These are phyloP conservation scores for Drosophila bunnanda DNA, from an alignment of 2,888 invertebrate genomes.

Conservation along the genomic window DNA sequence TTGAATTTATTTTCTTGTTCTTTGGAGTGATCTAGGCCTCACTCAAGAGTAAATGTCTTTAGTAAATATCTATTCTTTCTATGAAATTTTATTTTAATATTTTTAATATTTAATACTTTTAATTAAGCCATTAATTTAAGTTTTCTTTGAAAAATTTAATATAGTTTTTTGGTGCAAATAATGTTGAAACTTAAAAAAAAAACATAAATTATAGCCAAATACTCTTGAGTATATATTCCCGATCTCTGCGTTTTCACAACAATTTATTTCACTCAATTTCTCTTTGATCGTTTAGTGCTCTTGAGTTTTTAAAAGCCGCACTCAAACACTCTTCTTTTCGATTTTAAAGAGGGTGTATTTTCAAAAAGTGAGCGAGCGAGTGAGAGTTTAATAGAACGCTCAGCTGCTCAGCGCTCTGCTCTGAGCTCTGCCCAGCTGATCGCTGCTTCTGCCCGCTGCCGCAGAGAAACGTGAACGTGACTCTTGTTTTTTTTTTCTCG, in stretches of 20 bases:
- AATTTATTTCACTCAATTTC: not conserved
- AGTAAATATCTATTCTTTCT: too few relatives aligned
- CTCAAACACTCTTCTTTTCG: not conserved
- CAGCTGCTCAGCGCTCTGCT: constrained; percentile 26
- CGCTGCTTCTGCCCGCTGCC: constrained; percentile 20
- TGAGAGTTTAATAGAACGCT: not conserved
- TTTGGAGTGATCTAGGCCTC: constrained; percentile 30
- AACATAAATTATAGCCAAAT: too few relatives aligned
- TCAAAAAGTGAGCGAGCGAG: too few relatives aligned
- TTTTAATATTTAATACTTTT: too few relatives aligned
- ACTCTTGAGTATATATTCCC: not conserved
- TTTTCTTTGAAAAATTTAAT: not conserved
- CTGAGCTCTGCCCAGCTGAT: constrained; percentile 39
- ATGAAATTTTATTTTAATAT: too few relatives aligned
- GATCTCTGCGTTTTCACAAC: not conserved
- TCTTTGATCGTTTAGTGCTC: constrained; percentile 23
- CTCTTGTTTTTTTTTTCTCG: constrained; percentile 57
- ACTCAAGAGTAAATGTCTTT: too few relatives aligned
- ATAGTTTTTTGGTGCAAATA: not conserved
- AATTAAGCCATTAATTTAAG: too few relatives aligned
- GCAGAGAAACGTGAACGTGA: constrained; percentile 73
- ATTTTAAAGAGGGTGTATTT: accelerated
- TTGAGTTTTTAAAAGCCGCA: not conserved
- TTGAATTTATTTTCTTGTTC: not conserved
- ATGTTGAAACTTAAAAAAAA: too few relatives aligned